These are phyloP conservation scores for Pollenia angustigena DNA, from an alignment of 2,888 invertebrate genomes.

Conservation along the genomic window DNA sequence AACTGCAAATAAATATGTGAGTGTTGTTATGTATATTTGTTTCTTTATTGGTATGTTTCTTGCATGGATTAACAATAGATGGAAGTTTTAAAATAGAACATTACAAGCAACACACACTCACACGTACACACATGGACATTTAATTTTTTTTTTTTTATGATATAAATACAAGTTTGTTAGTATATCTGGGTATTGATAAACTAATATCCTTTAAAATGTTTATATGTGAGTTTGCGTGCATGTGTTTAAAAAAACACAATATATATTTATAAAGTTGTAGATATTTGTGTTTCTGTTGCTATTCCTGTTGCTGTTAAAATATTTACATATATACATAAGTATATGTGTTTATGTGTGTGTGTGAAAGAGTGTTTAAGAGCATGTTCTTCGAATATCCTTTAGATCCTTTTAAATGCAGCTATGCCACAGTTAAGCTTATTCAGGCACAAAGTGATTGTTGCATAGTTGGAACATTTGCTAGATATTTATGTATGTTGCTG, in stretches of 20 bases:
- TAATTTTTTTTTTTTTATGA: not conserved
- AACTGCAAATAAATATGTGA: slow-evolving; percentile 48
- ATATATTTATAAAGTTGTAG: slow-evolving; percentile 34
- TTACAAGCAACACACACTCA: not conserved
- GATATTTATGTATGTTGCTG: not conserved
- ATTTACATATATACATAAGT: not conserved
- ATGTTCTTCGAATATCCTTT: slow-evolving; percentile 59
- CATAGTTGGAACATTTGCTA: slow-evolving; percentile 56
- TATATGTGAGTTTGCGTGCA: not conserved
- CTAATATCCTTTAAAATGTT: slow-evolving; percentile 32
- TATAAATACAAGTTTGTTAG: not conserved
- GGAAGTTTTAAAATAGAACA: slow-evolving; percentile 22
- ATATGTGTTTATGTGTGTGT: not conserved
- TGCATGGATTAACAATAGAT: slow-evolving; percentile 45
- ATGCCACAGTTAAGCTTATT: slow-evolving; percentile 72
- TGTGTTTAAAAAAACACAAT: not conserved
- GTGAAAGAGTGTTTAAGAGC: slow-evolving; percentile 1
- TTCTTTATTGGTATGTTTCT: slow-evolving; percentile 50
- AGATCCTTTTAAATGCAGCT: slow-evolving; percentile 70
- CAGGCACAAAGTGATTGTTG: slow-evolving; percentile 71
- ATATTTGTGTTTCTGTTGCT: slow-evolving; percentile 35
- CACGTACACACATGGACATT: slow-evolving; percentile 7
- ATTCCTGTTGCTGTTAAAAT: slow-evolving; percentile 16
- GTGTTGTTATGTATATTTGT: slow-evolving; percentile 31
- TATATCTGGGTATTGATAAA: slow-evolving; percentile 34